Evolutionary conservation across 2,113 vertebrate species (phyloP).

Genomic region (Serilophus lunatus): DNA sequence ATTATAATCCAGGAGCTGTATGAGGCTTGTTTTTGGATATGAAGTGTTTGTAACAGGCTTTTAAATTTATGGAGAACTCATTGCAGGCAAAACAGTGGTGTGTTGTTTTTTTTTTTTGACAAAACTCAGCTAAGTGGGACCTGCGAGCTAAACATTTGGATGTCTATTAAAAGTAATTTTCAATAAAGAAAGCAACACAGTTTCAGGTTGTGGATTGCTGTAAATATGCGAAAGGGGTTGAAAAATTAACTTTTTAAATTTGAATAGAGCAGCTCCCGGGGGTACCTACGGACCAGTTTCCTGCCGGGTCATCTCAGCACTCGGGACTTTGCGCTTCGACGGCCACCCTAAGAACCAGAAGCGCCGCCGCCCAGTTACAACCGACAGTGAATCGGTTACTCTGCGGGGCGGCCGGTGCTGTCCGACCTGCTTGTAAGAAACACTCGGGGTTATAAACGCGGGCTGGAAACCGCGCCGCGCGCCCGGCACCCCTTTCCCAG

Average conservation of each 20-base stretch:
- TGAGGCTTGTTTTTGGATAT: neutral
- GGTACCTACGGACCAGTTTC: too few relatives aligned
- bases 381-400: fast-evolving
- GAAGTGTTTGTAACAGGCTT: neutral
- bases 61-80: neutral
- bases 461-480: fast-evolving
- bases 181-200: neutral
- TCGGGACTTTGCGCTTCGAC: neutral
- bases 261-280: neutral
- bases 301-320: too few relatives aligned
- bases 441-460: fast-evolving
- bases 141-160: neutral
- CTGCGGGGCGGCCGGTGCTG: fast-evolving
- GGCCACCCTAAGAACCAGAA: neutral
- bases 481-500: fast-evolving
- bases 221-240: neutral
- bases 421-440: fast-evolving
- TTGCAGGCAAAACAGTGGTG: neutral
- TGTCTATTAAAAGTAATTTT: neutral
- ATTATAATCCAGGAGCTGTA: neutral
- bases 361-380: fast-evolving
- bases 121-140: neutral
- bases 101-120: neutral
- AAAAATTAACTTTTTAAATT: neutral
- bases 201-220: neutral